A percentile compares a stretch with the other conserved stretches of the same genome.
Conservation (phyloP, 2,797 vertebrate genomes). For the Sphenopsis melanotis region DNA sequence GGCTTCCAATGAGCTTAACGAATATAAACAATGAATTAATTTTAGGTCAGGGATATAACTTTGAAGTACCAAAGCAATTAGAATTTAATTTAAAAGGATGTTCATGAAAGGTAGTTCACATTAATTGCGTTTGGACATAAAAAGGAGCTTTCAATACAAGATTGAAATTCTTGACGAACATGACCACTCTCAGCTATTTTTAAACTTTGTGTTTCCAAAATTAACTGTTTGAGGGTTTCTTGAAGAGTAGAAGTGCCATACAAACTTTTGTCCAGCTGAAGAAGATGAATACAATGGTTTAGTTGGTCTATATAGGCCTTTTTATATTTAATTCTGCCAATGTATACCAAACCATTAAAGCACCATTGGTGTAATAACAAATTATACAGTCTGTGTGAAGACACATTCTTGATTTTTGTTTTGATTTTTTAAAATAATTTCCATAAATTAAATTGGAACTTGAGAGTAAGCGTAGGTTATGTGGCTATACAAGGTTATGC, state of each 20-base stretch:
- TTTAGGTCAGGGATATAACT: constrained; percentile 13
- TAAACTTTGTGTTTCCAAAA: not conserved
- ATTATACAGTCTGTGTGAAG: not conserved
- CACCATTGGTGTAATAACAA: not conserved
- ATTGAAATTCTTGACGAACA: not conserved
- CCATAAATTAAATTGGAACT: not conserved
- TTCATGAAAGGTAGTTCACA: not conserved
- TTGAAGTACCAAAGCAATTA: not conserved
- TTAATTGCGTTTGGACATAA: not conserved
- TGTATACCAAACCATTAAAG: not conserved
- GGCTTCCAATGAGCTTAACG: not conserved
- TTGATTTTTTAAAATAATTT: fast-evolving
- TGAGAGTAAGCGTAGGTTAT: not conserved
- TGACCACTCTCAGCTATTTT: not conserved
- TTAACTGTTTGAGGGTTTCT: not conserved
- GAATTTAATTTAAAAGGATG: not conserved
- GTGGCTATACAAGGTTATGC: not conserved
- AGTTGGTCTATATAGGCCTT: not conserved
- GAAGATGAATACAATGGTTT: not conserved
- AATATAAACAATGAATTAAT: constrained; percentile 29
- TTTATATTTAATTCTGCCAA: not conserved
- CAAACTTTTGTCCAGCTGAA: not conserved
- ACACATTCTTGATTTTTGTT: not conserved
- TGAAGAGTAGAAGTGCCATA: not conserved
- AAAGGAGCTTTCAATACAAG: not conserved